Evolutionary conservation across 2,797 vertebrate genomes (phyloP), one percentile per base, ranked within the genome.

Genomic region (Chanos chanos): DNA sequence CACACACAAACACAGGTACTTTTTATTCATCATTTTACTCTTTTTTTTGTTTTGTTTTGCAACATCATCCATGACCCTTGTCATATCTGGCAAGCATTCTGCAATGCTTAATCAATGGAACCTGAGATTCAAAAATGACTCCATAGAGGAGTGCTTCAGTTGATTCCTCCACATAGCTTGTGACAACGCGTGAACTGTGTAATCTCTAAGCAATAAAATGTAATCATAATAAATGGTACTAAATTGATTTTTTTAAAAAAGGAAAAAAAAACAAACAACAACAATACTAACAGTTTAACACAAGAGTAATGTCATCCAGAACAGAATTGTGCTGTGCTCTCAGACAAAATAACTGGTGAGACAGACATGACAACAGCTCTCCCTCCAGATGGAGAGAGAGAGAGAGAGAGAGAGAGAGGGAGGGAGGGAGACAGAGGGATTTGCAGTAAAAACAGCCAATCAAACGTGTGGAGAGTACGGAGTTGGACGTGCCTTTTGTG

Each of bases 121-220:
- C 89, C 89, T 91, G 89, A 91, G 89, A 89, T 89, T 73, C 82
- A 82, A 66, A 89, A 64, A 81, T 40, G 81, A 86, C 84, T 86
- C 87, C 85, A 72, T 71, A 77, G 34, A 67, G 80, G 84, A 89
- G 87, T 39, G 77, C 61, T 78, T 84, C 75, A 79, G 79, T 83
- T 81, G 74, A 61, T 62, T 77, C 63, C 53, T 40, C 22, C 36
- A 74, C 61, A 70, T 61, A 82, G 77, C 85, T 80, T 81, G 71
- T 83, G 77, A 86, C 56, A 56, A 66, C 4, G 54, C 77, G 60
- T 80, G 74, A 79, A 69, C 77, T 83, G 45, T 39, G 71, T 73
- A 78, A 79, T 81, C 64, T 78, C 66, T 75, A 72, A 81, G 81
- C 75, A 81, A 74, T 64, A 70, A 44, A 13, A 59, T 27, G 33